These are phyloP conservation scores for Heliocidaris erythrogramma DNA, from an alignment of 35 echinoderm and acorn worm species.

Conservation along the genomic window DNA sequence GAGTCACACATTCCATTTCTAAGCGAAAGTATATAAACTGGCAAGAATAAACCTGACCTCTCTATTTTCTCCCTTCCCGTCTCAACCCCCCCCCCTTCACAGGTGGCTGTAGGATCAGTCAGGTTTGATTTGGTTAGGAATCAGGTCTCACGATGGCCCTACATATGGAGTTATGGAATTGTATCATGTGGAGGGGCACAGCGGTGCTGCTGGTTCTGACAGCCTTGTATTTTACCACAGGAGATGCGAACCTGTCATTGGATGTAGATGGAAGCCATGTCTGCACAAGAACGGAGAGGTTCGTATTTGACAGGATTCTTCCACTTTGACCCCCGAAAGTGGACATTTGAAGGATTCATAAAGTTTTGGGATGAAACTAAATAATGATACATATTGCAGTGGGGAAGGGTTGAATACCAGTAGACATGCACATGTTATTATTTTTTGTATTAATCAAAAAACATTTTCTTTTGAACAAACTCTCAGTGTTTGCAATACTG, in stretches of 20 bases:
- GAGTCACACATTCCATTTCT: neutral
- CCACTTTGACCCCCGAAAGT: neutral
- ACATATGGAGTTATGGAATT: neutral
- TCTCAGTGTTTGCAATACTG: too few species aligned
- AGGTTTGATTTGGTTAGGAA: neutral
- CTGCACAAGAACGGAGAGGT: conserved; percentile 77
- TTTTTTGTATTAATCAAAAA: too few species aligned
- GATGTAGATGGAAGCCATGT: conserved; percentile 70
- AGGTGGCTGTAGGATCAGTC: neutral
- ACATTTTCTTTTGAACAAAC: too few species aligned
- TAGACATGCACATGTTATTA: too few species aligned
- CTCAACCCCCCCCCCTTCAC: neutral
- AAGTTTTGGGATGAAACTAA: neutral
- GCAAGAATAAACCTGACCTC: neutral
- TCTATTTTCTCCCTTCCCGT: neutral
- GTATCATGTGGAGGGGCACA: conserved; percentile 20
- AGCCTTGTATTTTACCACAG: neutral
- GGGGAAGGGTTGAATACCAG: too few species aligned
- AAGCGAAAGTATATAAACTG: neutral
- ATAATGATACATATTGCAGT: too few species aligned
- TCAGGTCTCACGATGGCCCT: neutral
- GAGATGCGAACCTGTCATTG: conserved; percentile 51
- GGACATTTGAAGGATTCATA: neutral
- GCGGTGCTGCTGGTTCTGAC: conserved; percentile 11
- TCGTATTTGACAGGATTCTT: neutral